These are phyloP conservation scores for Archips xylosteana DNA, from an alignment of 2,888 invertebrate genomes.

Conservation along the genomic window DNA sequence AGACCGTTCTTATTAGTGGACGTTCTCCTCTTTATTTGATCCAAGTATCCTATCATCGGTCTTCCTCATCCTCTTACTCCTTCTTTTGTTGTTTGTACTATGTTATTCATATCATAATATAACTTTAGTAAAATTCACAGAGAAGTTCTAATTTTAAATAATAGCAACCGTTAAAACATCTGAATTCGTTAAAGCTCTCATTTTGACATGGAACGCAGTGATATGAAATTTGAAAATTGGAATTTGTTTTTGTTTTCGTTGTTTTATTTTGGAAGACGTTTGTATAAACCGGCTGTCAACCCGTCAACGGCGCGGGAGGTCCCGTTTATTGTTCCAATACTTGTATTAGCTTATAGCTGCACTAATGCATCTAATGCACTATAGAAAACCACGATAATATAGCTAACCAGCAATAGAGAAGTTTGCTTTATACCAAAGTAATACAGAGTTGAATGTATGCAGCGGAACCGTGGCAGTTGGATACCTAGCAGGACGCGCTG, in stretches of 20 bases:
- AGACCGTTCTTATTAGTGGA: too few species aligned
- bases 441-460: background rate
- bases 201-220: background rate
- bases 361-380: conserved; percentile 62
- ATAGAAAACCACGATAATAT: background rate
- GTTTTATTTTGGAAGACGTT: conserved; percentile 36
- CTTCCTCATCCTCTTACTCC: too few species aligned
- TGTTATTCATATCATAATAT: too few species aligned
- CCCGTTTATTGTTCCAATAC: conserved; percentile 58
- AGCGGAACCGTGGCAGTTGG: conserved; percentile 36
- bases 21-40: too few species aligned
- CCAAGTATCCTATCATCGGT: too few species aligned
- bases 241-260: conserved; percentile 10
- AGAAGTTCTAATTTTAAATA: too few species aligned
- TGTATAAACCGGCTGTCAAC: conserved; percentile 42
- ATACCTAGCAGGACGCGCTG: conserved; percentile 47
- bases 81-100: too few species aligned
- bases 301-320: conserved; percentile 46
- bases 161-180: too few species aligned
- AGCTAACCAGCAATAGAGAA: background rate
- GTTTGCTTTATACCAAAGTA: background rate
- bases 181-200: background rate
- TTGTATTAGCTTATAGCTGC: conserved; percentile 57
- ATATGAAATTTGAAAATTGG: background rate
- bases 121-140: too few species aligned